A percentile compares a stretch with the other conserved stretches of the same genome.
Evolutionary conservation across 2,888 invertebrate genomes (phyloP).

Genomic region (Melinopterus prodromus): DNA sequence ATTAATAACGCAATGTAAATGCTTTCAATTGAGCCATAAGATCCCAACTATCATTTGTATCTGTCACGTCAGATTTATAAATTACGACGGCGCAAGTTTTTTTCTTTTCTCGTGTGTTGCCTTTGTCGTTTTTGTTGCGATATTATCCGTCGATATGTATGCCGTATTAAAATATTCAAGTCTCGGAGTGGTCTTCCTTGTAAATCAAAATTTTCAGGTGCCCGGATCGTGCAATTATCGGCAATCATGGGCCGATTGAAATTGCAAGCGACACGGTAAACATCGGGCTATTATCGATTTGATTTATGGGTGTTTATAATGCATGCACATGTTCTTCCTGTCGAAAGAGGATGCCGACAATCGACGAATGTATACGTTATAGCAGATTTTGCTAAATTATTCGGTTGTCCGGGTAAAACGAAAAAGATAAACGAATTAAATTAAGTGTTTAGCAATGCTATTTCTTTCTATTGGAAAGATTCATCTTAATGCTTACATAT

Average conservation of each 20-base stretch:
- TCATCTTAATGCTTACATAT: no score
- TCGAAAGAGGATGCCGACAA: neutral
- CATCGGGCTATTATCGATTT: slow-evolving; percentile 14
- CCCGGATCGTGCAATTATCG: slow-evolving; percentile 18
- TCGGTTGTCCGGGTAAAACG: neutral
- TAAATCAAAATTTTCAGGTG: slow-evolving; percentile 11
- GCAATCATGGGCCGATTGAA: slow-evolving; percentile 20
- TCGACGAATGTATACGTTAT: neutral
- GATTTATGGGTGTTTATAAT: slow-evolving; percentile 23
- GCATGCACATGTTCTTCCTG: neutral
- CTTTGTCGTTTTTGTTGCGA: slow-evolving; percentile 9
- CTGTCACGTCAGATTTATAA: slow-evolving; percentile 41
- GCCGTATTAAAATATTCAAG: slow-evolving; percentile 22
- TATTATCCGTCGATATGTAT: neutral
- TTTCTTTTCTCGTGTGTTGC: slow-evolving; percentile 11
- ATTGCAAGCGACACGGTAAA: slow-evolving; percentile 22
- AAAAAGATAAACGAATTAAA: no score
- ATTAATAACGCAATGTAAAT: slow-evolving; percentile 34
- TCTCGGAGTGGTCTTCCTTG: neutral
- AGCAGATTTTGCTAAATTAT: neutral
- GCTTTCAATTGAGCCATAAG: slow-evolving; percentile 39
- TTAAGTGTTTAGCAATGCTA: no score
- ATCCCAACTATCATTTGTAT: slow-evolving; percentile 38
- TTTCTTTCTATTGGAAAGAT: no score
- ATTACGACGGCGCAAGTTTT: slow-evolving; percentile 27